These are phyloP conservation scores for Drosophila ananassae DNA, from an alignment of 1,140 invertebrate genomes.

Conservation along the genomic window DNA sequence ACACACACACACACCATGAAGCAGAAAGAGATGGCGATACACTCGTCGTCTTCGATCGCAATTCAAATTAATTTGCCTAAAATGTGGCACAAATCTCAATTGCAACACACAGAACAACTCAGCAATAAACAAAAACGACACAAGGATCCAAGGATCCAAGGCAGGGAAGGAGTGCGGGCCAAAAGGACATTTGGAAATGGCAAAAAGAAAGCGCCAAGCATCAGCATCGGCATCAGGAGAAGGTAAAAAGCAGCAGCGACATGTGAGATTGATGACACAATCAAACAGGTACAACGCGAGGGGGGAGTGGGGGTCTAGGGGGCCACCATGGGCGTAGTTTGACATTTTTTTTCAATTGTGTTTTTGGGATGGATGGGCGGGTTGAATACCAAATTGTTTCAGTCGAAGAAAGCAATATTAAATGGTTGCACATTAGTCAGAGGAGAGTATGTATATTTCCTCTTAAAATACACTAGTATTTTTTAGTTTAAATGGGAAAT, in stretches of 20 bases:
- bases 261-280: constrained; percentile 78
- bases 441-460: neutral
- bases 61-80: constrained; percentile 65
- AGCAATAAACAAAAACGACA: constrained; percentile 43
- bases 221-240: constrained; percentile 10
- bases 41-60: constrained; percentile 6
- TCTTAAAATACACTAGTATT: no score
- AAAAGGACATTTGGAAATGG: constrained; percentile 19
- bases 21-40: constrained; percentile 19
- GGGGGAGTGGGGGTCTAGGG: constrained; percentile 28
- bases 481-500: no score
- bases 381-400: neutral
- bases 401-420: neutral
- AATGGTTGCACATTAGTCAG: neutral
- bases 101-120: constrained; percentile 25
- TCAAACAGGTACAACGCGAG: constrained; percentile 52
- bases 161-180: no score
- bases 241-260: constrained; percentile 35
- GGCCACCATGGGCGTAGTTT: constrained; percentile 1
- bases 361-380: neutral
- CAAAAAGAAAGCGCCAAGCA: constrained; percentile 17
- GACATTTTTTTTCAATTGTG: neutral
- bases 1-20: constrained; percentile 11
- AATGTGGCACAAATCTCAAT: constrained; percentile 66
- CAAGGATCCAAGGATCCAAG: constrained; percentile 9